These are phyloP conservation scores for Eurystomus gularis DNA, from an alignment of 2,113 vertebrate genomes.

Conservation along the genomic window DNA sequence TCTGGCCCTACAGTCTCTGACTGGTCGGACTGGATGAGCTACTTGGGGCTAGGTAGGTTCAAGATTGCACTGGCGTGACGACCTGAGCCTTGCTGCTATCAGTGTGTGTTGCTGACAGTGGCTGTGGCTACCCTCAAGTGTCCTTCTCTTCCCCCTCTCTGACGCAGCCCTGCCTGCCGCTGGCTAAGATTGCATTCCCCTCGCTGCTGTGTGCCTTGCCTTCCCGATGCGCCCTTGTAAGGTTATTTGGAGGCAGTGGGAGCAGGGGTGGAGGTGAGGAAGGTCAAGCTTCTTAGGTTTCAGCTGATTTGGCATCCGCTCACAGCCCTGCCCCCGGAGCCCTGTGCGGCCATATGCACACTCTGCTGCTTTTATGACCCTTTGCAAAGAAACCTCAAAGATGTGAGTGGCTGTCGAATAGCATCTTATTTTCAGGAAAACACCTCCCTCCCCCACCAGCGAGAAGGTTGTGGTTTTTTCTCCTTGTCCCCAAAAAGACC, in stretches of 20 bases:
- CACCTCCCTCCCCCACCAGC: not conserved
- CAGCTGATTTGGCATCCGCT: constrained; percentile 61
- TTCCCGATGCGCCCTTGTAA: constrained; percentile 35
- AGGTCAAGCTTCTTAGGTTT: constrained; percentile 70
- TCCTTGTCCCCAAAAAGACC: not conserved
- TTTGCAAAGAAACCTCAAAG: not conserved
- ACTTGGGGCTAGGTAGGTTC: not conserved
- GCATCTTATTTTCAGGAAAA: not conserved
- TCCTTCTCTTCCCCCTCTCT: too few relatives aligned
- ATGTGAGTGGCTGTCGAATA: not conserved
- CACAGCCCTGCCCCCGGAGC: not conserved
- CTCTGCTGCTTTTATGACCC: not conserved
- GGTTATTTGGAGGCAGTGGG: constrained; percentile 53
- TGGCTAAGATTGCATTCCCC: not conserved
- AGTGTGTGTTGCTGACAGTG: not conserved
- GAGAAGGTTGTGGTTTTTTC: not conserved
- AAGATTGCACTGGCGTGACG: not conserved
- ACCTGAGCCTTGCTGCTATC: not conserved
- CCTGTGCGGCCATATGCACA: not conserved
- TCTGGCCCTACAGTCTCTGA: not conserved
- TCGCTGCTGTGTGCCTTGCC: not conserved
- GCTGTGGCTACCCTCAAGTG: not conserved
- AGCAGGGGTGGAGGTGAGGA: constrained; percentile 58
- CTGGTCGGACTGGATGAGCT: constrained; percentile 25
- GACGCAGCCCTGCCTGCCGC: not conserved